phyloP scores from a whole-genome alignment of 2,888 invertebrate species.

The Cheilosia vernalis region DNA sequence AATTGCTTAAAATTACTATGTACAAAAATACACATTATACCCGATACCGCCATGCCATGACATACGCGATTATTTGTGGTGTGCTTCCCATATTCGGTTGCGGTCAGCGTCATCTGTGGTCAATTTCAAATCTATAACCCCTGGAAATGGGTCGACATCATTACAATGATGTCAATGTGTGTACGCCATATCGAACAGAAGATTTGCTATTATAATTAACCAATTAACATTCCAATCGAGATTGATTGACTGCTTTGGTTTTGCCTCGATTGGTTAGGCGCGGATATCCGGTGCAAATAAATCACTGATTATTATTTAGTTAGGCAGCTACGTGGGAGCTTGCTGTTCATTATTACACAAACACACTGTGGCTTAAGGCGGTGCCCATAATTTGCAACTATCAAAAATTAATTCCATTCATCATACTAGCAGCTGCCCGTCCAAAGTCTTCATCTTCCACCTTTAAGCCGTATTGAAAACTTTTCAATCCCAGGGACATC shows the following conservation, averaged over 20 bases:
- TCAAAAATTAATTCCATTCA: too few species aligned
- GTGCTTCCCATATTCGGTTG: neutral
- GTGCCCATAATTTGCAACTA: too few species aligned
- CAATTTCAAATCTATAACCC: conserved; percentile 25
- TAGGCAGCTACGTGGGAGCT: neutral
- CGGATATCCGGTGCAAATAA: conserved; percentile 43
- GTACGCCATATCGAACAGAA: conserved; percentile 20
- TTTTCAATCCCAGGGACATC: too few species aligned
- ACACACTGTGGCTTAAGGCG: too few species aligned
- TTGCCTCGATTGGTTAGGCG: conserved; percentile 32
- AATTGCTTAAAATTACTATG: too few species aligned
- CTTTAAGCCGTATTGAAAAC: too few species aligned
- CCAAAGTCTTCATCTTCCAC: too few species aligned
- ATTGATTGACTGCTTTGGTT: conserved; percentile 55
- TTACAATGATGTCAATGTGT: conserved; percentile 25
- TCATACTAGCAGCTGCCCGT: neutral
- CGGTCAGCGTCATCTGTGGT: conserved; percentile 2
- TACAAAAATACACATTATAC: neutral
- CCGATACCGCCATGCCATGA: neutral
- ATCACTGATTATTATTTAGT: conserved; percentile 8
- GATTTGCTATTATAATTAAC: conserved; percentile 62
- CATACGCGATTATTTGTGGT: neutral
- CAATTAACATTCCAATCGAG: conserved; percentile 57
- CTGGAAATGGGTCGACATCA: conserved; percentile 31
- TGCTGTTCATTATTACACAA: too few species aligned